phyloP scores from a whole-genome alignment of 1,140 invertebrate species.

The Caerostris extrusa region DNA sequence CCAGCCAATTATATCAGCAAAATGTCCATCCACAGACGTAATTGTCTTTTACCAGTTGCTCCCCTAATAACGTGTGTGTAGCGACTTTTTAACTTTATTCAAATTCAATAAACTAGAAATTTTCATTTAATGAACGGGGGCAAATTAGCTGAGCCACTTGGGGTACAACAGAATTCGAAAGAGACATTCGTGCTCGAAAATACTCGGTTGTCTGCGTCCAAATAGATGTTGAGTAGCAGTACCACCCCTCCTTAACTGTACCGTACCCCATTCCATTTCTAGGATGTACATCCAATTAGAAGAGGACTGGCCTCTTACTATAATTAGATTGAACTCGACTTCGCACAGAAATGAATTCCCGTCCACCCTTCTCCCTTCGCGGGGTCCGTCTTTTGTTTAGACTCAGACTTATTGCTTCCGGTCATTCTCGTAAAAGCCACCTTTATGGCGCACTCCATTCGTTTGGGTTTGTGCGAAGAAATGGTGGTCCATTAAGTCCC shows the following conservation, averaged over 20 bases:
- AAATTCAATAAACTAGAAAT: neutral
- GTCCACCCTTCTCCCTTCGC: neutral
- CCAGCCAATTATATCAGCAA: neutral
- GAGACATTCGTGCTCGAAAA: neutral
- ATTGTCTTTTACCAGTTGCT: neutral
- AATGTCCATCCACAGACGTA: neutral
- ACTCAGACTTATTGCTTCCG: conserved; percentile 6
- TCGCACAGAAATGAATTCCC: neutral
- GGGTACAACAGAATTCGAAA: neutral
- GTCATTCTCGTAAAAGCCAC: conserved; percentile 26
- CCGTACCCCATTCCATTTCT: conserved; percentile 6
- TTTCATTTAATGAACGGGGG: conserved; percentile 7
- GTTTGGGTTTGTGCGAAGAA: neutral
- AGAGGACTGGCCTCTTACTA: neutral
- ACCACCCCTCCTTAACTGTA: neutral
- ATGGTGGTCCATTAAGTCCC: neutral
- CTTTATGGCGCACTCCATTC: neutral
- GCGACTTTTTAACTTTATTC: conserved; percentile 17
- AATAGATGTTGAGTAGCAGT: neutral
- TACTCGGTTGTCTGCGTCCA: neutral
- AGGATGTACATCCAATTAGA: conserved; percentile 29
- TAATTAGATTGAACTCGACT: conserved; percentile 26
- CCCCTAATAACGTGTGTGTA: neutral
- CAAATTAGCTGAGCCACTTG: neutral
- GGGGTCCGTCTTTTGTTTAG: conserved; percentile 31